Evolutionary conservation across 2,113 vertebrate genomes (phyloP).

Genomic region (Sinocyclocheilus maitianheensis): DNA sequence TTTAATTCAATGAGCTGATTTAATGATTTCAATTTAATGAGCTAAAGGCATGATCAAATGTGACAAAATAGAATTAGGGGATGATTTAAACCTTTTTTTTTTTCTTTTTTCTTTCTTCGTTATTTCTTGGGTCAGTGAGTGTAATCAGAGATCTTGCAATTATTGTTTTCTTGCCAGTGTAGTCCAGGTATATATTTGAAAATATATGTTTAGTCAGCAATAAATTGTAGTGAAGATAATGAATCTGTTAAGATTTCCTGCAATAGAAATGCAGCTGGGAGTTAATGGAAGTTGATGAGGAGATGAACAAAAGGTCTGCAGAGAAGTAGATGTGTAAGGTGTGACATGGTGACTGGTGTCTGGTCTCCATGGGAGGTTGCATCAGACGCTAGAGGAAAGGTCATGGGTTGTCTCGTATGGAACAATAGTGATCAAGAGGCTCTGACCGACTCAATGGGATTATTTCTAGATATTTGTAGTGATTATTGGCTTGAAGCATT

Average conservation of each 20-base stretch:
- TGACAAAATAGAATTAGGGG: not conserved
- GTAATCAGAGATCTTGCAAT: not conserved
- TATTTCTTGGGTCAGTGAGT: not conserved
- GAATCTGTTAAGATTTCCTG: not conserved
- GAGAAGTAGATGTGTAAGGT: slow-evolving; percentile 15
- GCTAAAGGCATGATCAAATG: not conserved
- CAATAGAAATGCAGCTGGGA: not conserved
- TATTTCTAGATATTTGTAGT: not conserved
- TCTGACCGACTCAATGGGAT: slow-evolving; percentile 11
- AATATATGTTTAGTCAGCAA: not conserved
- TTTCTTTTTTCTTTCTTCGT: not conserved
- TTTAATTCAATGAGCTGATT: not conserved
- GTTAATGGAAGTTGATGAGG: slow-evolving; percentile 19
- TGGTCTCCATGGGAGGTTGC: slow-evolving; percentile 29
- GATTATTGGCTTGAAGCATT: not conserved
- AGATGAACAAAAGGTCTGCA: not conserved
- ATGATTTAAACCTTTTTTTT: too few species aligned
- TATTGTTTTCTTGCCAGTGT: not conserved
- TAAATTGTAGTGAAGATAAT: not conserved
- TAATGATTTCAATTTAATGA: not conserved
- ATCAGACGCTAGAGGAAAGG: slow-evolving; percentile 38
- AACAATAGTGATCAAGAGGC: slow-evolving; percentile 21
- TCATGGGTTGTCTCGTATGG: slow-evolving; percentile 38
- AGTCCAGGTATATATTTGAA: not conserved
- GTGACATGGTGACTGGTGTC: not conserved